Percentiles rank a stretch among this genome's conserved stretches.
phyloP scores from a whole-genome alignment of 2,113 vertebrate species.

The Crotophaga sulcirostris region DNA sequence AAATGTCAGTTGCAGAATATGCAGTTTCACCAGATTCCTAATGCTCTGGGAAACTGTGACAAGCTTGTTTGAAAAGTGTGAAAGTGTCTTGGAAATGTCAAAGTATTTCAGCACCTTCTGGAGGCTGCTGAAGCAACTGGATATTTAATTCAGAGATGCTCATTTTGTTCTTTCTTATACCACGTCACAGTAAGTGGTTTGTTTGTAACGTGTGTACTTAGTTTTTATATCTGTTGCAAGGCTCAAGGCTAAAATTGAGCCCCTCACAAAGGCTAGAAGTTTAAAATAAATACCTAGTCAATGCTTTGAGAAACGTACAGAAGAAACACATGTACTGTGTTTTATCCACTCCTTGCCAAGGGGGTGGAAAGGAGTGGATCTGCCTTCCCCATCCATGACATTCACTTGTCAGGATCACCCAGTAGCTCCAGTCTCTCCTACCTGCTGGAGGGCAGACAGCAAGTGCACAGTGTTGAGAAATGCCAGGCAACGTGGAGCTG shows the following conservation, averaged over 20 bases:
- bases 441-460: background rate
- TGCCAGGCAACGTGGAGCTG: background rate
- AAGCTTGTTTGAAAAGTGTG: conserved; percentile 69
- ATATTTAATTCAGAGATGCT: conserved; percentile 30
- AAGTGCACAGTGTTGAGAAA: fast-evolving
- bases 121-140: conserved; percentile 49
- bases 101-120: conserved; percentile 68
- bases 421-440: background rate
- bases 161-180: background rate
- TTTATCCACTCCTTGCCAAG: background rate
- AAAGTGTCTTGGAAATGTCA: conserved; percentile 69
- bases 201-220: background rate
- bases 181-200: background rate
- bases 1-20: background rate
- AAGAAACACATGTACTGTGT: background rate
- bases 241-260: background rate
- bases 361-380: background rate
- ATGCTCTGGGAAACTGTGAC: conserved; percentile 42
- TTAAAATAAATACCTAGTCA: background rate
- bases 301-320: background rate
- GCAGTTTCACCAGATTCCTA: background rate
- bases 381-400: background rate
- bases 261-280: background rate
- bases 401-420: background rate
- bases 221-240: background rate